phyloP scores from a whole-genome alignment of 2,888 invertebrate species.

The Hirtodrosophila cameraria region DNA sequence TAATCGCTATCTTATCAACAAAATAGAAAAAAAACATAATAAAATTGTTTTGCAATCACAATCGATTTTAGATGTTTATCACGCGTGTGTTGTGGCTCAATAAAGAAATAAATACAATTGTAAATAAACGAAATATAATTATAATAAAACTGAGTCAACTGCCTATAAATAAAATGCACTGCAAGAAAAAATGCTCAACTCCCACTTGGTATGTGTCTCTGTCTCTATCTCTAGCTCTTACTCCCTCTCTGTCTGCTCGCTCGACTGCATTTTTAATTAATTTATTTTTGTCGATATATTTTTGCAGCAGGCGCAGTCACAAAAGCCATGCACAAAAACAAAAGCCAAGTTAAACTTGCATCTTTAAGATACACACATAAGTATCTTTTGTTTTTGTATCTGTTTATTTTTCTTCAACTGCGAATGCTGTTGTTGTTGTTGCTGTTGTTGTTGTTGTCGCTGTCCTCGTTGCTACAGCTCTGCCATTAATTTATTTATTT shows the following conservation, averaged over 20 bases:
- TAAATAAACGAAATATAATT: slow-evolving; percentile 72
- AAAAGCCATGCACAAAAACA: slow-evolving; percentile 72
- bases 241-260: background rate
- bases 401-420: slow-evolving; percentile 24
- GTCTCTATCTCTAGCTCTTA: background rate
- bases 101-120: slow-evolving; percentile 47
- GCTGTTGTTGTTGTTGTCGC: slow-evolving; percentile 13
- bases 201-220: too few species aligned
- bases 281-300: slow-evolving; percentile 76
- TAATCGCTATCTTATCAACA: slow-evolving; percentile 62
- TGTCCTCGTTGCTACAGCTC: slow-evolving; percentile 50
- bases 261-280: slow-evolving; percentile 75
- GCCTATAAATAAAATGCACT: background rate
- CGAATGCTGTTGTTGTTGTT: slow-evolving; percentile 29
- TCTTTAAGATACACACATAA: slow-evolving; percentile 64
- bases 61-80: slow-evolving; percentile 71
- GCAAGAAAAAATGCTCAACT: slow-evolving; percentile 13
- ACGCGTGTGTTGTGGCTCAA: slow-evolving; percentile 32
- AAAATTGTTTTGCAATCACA: slow-evolving; percentile 43
- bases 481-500: slow-evolving; percentile 79
- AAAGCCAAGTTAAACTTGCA: slow-evolving; percentile 76
- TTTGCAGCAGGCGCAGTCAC: slow-evolving; percentile 47
- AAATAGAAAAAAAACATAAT: slow-evolving; percentile 13
- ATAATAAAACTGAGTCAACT: slow-evolving; percentile 48
- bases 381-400: slow-evolving; percentile 38